phyloP scores from a whole-genome alignment of 92 coral and sea anemone species.

The Paragorgia papillata region DNA sequence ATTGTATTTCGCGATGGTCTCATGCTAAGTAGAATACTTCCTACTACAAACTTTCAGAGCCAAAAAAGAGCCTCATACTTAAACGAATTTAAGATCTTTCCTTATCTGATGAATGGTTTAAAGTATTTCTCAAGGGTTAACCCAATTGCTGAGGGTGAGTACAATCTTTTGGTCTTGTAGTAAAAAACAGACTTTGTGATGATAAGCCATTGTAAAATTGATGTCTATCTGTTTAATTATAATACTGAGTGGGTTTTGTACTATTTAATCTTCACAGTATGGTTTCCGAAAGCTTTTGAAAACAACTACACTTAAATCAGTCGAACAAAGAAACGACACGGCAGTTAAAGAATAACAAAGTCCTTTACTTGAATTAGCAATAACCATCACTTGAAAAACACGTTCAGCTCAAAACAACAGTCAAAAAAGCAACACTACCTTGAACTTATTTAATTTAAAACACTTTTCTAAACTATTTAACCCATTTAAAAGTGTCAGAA shows the following conservation, averaged over 20 bases:
- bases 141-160: neutral
- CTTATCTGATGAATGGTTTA: neutral
- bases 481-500: too few relatives aligned
- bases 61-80: neutral
- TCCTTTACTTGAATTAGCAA: neutral
- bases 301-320: neutral
- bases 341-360: too few relatives aligned
- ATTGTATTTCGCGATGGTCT: neutral
- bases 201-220: slow-evolving; percentile 10
- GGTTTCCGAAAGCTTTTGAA: neutral
- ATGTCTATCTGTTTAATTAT: slow-evolving; percentile 22
- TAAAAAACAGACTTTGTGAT: neutral
- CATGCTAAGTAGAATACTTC: slow-evolving; percentile 2
- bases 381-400: neutral
- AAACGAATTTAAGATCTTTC: neutral
- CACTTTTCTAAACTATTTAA: too few relatives aligned
- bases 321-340: neutral
- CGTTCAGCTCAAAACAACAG: neutral
- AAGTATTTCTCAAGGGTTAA: neutral
- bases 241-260: slow-evolving; percentile 1
- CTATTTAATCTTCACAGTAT: slow-evolving; percentile 27
- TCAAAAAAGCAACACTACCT: neutral
- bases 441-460: too few relatives aligned
- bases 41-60: neutral
- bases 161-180: neutral